Evolutionary conservation across 2,888 invertebrate genomes (phyloP).

Genomic region (Cordilura impudica): DNA sequence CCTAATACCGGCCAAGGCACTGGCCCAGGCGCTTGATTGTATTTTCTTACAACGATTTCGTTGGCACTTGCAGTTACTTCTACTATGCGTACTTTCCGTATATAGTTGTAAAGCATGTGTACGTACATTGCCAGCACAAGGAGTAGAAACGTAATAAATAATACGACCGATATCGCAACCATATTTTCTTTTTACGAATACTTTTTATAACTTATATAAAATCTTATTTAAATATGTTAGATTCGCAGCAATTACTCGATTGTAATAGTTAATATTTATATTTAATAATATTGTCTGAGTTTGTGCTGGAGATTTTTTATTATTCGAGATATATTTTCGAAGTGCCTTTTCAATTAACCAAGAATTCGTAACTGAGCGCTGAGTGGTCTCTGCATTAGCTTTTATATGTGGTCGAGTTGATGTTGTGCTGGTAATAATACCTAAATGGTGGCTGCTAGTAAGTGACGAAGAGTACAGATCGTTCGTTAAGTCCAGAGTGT

Average conservation of each 20-base stretch:
- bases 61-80: neutral
- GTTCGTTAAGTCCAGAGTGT: neutral
- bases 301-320: neutral
- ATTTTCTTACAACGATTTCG: conserved; percentile 42
- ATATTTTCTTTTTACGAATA: conserved; percentile 1
- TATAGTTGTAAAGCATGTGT: conserved; percentile 49
- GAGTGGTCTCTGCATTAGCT: conserved; percentile 64
- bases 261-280: neutral
- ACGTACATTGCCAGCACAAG: conserved; percentile 35
- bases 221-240: neutral
- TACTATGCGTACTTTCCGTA: conserved; percentile 53
- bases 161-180: conserved; percentile 1
- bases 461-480: neutral
- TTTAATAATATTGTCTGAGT: neutral
- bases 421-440: neutral
- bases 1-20: conserved; percentile 84
- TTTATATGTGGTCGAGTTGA: conserved; percentile 64
- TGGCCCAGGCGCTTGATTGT: conserved; percentile 82
- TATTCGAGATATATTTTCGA: neutral
- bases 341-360: conserved; percentile 64
- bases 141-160: conserved; percentile 27
- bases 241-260: neutral
- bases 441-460: neutral
- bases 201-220: neutral
- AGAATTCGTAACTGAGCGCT: conserved; percentile 67